Conservation (phyloP, 2,888 invertebrate genomes). For the Oxytorus armatus region DNA sequence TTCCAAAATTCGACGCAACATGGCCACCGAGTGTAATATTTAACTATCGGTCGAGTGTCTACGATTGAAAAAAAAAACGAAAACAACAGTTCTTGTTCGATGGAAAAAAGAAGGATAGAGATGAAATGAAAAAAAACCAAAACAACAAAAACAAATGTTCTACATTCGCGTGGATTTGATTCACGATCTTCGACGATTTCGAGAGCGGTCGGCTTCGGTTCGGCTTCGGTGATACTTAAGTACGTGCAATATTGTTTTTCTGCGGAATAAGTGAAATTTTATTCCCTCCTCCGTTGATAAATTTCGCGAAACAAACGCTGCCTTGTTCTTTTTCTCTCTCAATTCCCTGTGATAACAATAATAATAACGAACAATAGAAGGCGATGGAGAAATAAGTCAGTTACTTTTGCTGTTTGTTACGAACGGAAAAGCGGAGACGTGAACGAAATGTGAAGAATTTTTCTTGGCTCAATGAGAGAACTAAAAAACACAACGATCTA, state of each 20-base stretch:
- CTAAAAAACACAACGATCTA: conserved; percentile 1
- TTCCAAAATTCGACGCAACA: not conserved
- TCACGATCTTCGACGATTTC: too few species aligned
- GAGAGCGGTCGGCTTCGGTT: too few species aligned
- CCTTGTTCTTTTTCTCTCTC: not conserved
- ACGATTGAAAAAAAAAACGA: too few species aligned
- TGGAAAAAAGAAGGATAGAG: conserved; percentile 16
- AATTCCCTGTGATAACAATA: conserved; percentile 13
- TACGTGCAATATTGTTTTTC: too few species aligned
- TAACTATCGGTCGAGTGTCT: too few species aligned
- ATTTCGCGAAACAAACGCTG: not conserved
- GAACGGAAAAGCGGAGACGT: not conserved
- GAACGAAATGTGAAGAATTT: conserved; percentile 19
- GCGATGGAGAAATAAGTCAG: not conserved
- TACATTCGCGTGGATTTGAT: not conserved
- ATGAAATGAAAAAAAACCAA: not conserved
- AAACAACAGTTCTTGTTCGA: too few species aligned
- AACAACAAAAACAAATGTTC: not conserved
- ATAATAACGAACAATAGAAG: not conserved
- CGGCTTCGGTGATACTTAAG: too few species aligned
- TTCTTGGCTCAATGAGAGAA: not conserved
- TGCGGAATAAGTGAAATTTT: too few species aligned
- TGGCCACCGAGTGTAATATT: too few species aligned
- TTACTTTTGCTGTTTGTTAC: not conserved
- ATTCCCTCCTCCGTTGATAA: too few species aligned